A percentile compares a stretch with the other conserved stretches of the same genome.
These are phyloP conservation scores for Patella depressa DNA, from an alignment of 2,888 invertebrate species.

Conservation along the genomic window DNA sequence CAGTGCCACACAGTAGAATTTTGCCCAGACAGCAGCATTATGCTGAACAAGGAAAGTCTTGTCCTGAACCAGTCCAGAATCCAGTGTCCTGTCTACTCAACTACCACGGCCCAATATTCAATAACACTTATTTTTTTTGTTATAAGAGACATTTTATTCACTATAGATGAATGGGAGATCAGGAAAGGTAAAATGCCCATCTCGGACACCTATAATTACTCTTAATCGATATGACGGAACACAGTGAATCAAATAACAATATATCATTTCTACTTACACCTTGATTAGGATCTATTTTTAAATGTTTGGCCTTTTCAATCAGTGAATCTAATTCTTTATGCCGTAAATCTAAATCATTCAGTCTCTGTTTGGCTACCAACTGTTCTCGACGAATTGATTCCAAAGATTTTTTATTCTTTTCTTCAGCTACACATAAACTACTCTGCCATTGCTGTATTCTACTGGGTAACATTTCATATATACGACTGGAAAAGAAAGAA, in stretches of 20 bases:
- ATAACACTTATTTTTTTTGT: no score
- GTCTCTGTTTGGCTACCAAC: constrained; percentile 81
- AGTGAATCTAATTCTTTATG: constrained; percentile 82
- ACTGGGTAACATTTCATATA: constrained; percentile 83
- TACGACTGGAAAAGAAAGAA: constrained; percentile 62
- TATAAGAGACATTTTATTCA: no score
- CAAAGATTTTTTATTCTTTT: constrained; percentile 78
- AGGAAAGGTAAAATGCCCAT: no score
- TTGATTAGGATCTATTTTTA: constrained; percentile 65
- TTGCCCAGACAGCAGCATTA: no score
- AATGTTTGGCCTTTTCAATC: constrained; percentile 83
- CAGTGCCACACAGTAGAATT: no score
- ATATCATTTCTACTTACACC: constrained; percentile 42
- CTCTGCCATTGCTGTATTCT: constrained; percentile 94
- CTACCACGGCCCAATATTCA: no score
- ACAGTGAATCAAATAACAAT: neutral
- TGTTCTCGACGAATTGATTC: constrained; percentile 84
- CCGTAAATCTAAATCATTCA: constrained; percentile 73
- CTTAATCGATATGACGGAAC: neutral
- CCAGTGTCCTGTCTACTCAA: no score
- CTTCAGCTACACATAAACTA: constrained; percentile 88
- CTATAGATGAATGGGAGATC: no score
- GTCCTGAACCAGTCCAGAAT: no score
- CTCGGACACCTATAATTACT: no score
- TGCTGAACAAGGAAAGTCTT: no score